Evolutionary conservation across 2,888 invertebrate species (phyloP), one percentile per base, ranked within the genome.

Genomic region (Metalampra italica): DNA sequence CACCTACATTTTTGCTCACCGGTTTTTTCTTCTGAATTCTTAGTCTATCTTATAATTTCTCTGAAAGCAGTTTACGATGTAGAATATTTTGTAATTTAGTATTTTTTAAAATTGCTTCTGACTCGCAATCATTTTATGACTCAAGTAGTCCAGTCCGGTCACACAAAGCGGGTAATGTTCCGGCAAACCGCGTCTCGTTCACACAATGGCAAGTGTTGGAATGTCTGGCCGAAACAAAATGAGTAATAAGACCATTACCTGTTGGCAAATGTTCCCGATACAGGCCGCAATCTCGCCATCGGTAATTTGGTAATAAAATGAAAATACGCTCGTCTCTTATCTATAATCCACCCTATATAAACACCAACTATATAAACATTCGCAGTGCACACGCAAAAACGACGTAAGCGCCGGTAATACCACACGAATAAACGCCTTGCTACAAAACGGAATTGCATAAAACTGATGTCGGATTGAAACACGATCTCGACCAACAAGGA

Each of bases 221-320:
- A 79, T 79, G 68, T 63, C 57, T 54, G 66, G 62, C 63, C 60
- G 54, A 53, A 68, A 77, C 69, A 78, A 78, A 79, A 82, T 77
- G 77, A 81, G 75, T 68, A 74, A 68, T 73, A 74, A 74, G 68
- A 78, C 80, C 74, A 79, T 81, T 82, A 82, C 82, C 75, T 80
- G 81, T 79, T 85, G 83, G 85, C 83, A 80, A 83, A 82, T 81
- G 80, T 78, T 75, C 61, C 69, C 64, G 87, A 87, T 86, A 82
- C 71, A 66, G 62, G 52, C 60, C 51, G 59, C 75, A 73, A 89
- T 89, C 89, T 78, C 66, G 29, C 78, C 80, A 90, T 90, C 90
- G 89, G 90, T 87, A 90, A 90, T 90, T 90, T 88, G 86, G 89
- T 88, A 90, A 90, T 90, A 90, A 90, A 90, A 90, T 86, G 90